Conservation (phyloP, 2,888 invertebrate species). For the Palloptera scutellata region DNA sequence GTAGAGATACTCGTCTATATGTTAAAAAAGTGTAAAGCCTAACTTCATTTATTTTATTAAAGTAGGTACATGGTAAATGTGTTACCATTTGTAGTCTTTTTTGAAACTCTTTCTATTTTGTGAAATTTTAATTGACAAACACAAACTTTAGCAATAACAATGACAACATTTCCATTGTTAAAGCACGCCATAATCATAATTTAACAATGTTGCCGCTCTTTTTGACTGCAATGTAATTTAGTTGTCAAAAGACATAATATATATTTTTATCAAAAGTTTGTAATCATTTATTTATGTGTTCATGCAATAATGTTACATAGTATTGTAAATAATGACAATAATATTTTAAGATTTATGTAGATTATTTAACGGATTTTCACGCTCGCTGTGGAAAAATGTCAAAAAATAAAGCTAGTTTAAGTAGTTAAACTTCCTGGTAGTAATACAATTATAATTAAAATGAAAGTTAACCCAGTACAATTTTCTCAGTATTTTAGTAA, state of each 20-base stretch:
- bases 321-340: too few species aligned
- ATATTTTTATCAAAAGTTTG: neutral
- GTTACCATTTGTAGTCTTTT: conserved; percentile 36
- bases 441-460: too few species aligned
- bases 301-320: too few species aligned
- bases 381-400: too few species aligned
- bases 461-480: too few species aligned
- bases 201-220: conserved; percentile 44
- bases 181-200: conserved; percentile 46
- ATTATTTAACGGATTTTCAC: too few species aligned
- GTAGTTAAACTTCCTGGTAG: too few species aligned
- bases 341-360: too few species aligned
- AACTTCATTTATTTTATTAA: neutral
- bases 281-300: neutral
- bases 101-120: conserved; percentile 14
- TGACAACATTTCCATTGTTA: conserved; percentile 45
- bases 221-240: conserved; percentile 36
- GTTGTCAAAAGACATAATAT: neutral
- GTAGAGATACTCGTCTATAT: too few species aligned
- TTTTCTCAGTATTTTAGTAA: too few species aligned
- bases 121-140: conserved; percentile 46
- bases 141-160: conserved; percentile 37
- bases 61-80: conserved; percentile 44
- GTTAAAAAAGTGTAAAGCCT: too few species aligned
- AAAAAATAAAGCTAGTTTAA: too few species aligned